phyloP scores from a whole-genome alignment of 92 coral and sea anemone species.

The Palythoa caribaeorum region DNA sequence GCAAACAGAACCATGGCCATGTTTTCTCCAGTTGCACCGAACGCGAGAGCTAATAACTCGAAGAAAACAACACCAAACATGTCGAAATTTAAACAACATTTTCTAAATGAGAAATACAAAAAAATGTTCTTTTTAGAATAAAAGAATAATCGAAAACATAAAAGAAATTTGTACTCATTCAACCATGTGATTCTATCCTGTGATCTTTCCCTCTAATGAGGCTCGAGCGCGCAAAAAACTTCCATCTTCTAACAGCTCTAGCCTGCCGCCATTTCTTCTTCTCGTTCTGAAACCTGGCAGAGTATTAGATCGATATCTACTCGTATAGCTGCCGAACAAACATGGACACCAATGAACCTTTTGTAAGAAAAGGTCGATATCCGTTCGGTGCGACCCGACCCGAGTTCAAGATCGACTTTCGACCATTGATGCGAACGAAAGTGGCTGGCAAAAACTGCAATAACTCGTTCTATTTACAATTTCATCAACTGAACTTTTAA shows the following conservation, averaged over 20 bases:
- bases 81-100: neutral
- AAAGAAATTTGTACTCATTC: constrained; percentile 14
- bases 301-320: constrained; percentile 13
- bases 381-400: constrained; percentile 1
- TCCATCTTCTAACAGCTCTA: constrained; percentile 9
- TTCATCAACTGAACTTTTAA: neutral
- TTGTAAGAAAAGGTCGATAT: neutral
- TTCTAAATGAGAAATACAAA: constrained; percentile 11
- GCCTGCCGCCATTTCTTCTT: constrained; percentile 15
- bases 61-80: constrained; percentile 6
- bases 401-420: constrained; percentile 8
- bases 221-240: constrained; percentile 18
- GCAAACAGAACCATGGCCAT: neutral
- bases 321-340: constrained; percentile 12
- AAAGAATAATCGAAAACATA: neutral
- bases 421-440: neutral
- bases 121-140: neutral
- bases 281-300: constrained; percentile 10
- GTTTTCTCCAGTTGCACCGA: neutral
- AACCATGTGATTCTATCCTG: neutral
- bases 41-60: constrained; percentile 19
- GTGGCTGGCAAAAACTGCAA: neutral
- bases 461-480: neutral
- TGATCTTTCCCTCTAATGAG: neutral
- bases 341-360: neutral